These are phyloP conservation scores for Caerostris darwini DNA, from an alignment of 1,140 invertebrate species.

Conservation along the genomic window DNA sequence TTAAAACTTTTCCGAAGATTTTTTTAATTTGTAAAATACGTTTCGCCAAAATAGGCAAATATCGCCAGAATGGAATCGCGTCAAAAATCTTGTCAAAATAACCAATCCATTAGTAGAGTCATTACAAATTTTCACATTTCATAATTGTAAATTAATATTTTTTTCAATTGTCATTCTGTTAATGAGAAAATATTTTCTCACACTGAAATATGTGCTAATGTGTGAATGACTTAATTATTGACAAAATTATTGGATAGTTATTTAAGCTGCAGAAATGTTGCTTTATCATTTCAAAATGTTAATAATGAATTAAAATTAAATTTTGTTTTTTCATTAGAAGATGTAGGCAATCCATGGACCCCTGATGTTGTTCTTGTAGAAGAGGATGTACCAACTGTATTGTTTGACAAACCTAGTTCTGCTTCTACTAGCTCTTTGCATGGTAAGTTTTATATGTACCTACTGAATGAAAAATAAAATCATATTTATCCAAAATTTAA, in stretches of 20 bases:
- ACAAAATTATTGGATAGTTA: not conserved
- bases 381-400: not conserved
- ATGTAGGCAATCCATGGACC: slow-evolving; percentile 19
- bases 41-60: not conserved
- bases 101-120: not conserved
- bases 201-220: not conserved
- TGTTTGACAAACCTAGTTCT: slow-evolving; percentile 30
- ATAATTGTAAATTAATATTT: not conserved
- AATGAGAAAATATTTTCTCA: not conserved
- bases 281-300: not conserved
- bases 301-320: not conserved
- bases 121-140: not conserved
- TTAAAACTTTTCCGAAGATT: not conserved
- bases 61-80: not conserved
- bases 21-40: not conserved
- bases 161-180: not conserved
- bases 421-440: slow-evolving; percentile 31
- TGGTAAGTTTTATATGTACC: slow-evolving; percentile 22
- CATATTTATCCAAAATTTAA: not conserved
- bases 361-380: slow-evolving; percentile 69
- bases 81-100: not conserved
- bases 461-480: too few relatives aligned
- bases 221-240: not conserved
- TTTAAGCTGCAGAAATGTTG: not conserved
- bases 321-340: not conserved